Evolutionary conservation across 1,140 invertebrate species (phyloP).

Genomic region (Brachionus calyciflorus): DNA sequence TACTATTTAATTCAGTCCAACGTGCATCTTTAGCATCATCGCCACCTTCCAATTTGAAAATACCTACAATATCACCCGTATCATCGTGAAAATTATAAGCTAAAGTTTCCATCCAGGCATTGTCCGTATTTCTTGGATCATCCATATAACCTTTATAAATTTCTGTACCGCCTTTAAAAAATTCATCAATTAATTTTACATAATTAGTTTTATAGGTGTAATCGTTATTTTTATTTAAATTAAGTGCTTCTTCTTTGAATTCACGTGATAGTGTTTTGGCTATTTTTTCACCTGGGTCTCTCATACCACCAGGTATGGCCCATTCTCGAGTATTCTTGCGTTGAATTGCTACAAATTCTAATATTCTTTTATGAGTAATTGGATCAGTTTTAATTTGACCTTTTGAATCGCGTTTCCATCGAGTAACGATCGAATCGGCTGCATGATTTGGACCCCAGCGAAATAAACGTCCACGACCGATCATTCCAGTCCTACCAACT

Average conservation of each 20-base stretch:
- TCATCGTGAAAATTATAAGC: slow-evolving; percentile 47
- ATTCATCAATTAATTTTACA: neutral
- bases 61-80: neutral
- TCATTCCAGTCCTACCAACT: slow-evolving; percentile 72
- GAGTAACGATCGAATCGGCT: slow-evolving; percentile 73
- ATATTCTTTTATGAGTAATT: slow-evolving; percentile 53
- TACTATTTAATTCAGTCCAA: slow-evolving; percentile 14
- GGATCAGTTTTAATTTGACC: slow-evolving; percentile 67
- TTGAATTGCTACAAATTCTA: slow-evolving; percentile 84
- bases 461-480: slow-evolving; percentile 64
- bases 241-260: slow-evolving; percentile 84
- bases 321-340: slow-evolving; percentile 76
- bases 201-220: slow-evolving; percentile 43
- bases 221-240: slow-evolving; percentile 62
- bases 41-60: slow-evolving; percentile 12
- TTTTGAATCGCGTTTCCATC: slow-evolving; percentile 53
- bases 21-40: slow-evolving; percentile 46
- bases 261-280: slow-evolving; percentile 74
- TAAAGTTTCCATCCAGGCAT: slow-evolving; percentile 59
- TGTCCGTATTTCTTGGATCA: slow-evolving; percentile 63
- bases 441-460: slow-evolving; percentile 89
- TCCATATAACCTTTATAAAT: slow-evolving; percentile 53
- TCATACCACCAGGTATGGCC: slow-evolving; percentile 87
- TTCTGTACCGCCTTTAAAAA: slow-evolving; percentile 41
- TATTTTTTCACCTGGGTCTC: slow-evolving; percentile 79